These are phyloP conservation scores for Tenualosa thibaudeaui DNA, from an alignment of 2,797 vertebrate genomes.

Conservation along the genomic window DNA sequence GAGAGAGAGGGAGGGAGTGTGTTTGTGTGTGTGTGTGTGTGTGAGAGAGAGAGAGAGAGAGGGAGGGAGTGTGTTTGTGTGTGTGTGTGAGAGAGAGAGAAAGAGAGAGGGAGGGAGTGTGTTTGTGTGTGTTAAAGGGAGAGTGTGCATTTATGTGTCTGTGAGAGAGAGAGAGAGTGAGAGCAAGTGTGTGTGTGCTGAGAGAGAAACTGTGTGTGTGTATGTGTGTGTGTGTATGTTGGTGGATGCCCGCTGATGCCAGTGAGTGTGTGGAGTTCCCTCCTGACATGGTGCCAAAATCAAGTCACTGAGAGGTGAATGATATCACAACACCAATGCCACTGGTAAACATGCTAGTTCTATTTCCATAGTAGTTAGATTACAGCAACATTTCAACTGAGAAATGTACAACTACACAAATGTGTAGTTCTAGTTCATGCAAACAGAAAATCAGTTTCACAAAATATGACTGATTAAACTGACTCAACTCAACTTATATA, in stretches of 20 bases:
- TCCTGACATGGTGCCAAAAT: constrained; percentile 62
- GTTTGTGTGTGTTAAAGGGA: too few relatives aligned
- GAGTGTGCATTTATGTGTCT: neutral
- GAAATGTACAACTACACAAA: neutral
- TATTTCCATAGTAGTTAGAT: too few relatives aligned
- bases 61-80: neutral
- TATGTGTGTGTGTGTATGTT: neutral
- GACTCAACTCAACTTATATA: too few relatives aligned
- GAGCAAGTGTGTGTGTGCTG: neutral
- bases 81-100: too few relatives aligned
- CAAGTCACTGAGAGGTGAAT: constrained; percentile 42
- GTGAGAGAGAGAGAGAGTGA: neutral
- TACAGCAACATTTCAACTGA: neutral
- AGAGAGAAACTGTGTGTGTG: neutral
- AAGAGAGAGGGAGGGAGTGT: neutral
- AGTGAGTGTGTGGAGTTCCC: constrained; percentile 56
- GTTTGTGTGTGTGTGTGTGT: neutral
- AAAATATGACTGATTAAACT: too few relatives aligned
- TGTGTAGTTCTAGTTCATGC: neutral
- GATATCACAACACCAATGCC: constrained; percentile 34
- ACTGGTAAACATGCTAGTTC: neutral
- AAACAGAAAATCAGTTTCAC: neutral
- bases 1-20: too few relatives aligned
- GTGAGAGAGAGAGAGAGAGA: neutral
- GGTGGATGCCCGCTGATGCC: constrained; percentile 44